Evolutionary conservation across 2,888 invertebrate genomes (phyloP), one percentile per base, ranked within the genome.

Genomic region (Microdon myrmicae): DNA sequence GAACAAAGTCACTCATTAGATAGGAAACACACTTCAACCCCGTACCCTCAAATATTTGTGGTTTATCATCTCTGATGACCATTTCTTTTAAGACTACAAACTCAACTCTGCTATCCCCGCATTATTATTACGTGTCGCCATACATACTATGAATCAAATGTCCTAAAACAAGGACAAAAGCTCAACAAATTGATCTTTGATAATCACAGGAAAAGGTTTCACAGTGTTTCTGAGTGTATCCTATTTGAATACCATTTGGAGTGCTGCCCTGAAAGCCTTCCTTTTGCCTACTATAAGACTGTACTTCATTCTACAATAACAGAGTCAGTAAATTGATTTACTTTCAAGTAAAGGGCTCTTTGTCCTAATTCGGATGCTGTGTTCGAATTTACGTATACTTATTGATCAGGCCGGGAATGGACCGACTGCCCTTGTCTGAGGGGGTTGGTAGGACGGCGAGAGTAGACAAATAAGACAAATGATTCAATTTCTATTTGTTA

Each of bases 111-210:
- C n/a, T n/a, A n/a, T n/a, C n/a, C n/a, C n/a, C n/a, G n/a, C n/a
- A n/a, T n/a, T n/a, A n/a, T n/a, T n/a, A n/a, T n/a, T n/a, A n/a
- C n/a, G n/a, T n/a, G n/a, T n/a, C n/a, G n/a, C n/a, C n/a, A n/a
- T n/a, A n/a, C n/a, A n/a, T n/a, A n/a, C n/a, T n/a, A n/a, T n/a
- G n/a, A n/a, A n/a, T n/a, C n/a, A n/a, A n/a, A n/a, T n/a, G n/a
- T n/a, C n/a, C n/a, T n/a, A n/a, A n/a, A n/a, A n/a, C 3, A 14
- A 39, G 9, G 39, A 25, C 9, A 16, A 26, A 16, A 39, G 17
- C 35, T 25, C 13, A 44, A 47, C 34, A 56, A 56, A 64, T 56
- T 51, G 45, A 29, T 51, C 51, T 45, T 53, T 64, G 58, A 64
- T 64, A 58, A 51, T 45, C 47, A 43, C 14, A n/a, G 32, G 19